These are phyloP conservation scores for Drosophila fungiperda DNA, from an alignment of 2,888 invertebrate genomes.

Conservation along the genomic window DNA sequence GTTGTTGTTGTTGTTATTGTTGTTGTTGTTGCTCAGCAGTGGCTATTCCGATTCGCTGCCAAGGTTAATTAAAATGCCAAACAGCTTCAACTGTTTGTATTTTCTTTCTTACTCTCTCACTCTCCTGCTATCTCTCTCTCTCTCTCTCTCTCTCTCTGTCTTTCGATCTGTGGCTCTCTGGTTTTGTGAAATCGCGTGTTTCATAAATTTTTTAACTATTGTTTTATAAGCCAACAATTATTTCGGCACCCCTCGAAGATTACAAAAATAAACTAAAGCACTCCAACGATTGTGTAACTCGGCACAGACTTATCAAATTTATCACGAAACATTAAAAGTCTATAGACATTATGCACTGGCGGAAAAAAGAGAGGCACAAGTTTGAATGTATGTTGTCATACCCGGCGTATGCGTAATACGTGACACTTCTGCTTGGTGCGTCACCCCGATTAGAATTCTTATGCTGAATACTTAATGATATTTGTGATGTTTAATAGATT, in stretches of 20 bases:
- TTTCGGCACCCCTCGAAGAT: slow-evolving; percentile 49
- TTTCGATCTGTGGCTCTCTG: slow-evolving; percentile 10
- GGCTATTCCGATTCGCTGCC: slow-evolving; percentile 69
- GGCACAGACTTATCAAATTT: slow-evolving; percentile 64
- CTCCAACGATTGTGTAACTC: slow-evolving; percentile 56
- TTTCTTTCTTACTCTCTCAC: slow-evolving; percentile 11
- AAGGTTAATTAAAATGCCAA: slow-evolving; percentile 79
- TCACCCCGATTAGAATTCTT: slow-evolving; percentile 35
- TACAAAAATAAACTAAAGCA: neutral
- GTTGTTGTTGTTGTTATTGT: slow-evolving; percentile 18
- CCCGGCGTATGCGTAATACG: slow-evolving; percentile 70
- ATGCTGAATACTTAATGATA: slow-evolving; percentile 10
- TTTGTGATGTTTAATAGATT: slow-evolving; percentile 14
- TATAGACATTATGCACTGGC: slow-evolving; percentile 44
- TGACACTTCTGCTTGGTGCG: slow-evolving; percentile 48
- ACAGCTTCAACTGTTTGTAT: slow-evolving; percentile 47
- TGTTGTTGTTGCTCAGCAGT: slow-evolving; percentile 24
- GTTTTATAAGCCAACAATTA: slow-evolving; percentile 65
- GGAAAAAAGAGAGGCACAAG: slow-evolving; percentile 34
- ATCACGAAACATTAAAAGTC: slow-evolving; percentile 64
- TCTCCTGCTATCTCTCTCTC: neutral
- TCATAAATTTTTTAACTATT: slow-evolving; percentile 59
- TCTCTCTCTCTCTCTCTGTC: slow-evolving; percentile 1
- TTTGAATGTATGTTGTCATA: slow-evolving; percentile 51
- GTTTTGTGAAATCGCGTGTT: slow-evolving; percentile 67